Evolutionary conservation across 2,888 invertebrate species (phyloP).

Genomic region (Protodeltote pygarga): DNA sequence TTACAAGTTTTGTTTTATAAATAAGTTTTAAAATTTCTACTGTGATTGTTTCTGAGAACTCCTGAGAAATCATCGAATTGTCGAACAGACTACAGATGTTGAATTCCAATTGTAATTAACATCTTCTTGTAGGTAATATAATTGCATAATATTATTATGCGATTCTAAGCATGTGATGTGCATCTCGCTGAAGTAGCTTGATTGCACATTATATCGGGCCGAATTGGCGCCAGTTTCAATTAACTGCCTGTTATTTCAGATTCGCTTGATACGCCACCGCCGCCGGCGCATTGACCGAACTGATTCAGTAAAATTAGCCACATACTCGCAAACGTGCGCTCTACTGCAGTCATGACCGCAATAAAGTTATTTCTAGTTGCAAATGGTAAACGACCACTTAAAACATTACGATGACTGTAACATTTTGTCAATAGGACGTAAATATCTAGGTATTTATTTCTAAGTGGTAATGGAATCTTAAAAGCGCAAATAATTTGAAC

Average conservation of each 20-base stretch:
- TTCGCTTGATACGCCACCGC: constrained; percentile 52
- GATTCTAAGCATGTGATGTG: constrained; percentile 37
- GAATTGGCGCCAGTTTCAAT: constrained; percentile 75
- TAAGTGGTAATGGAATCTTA: constrained; percentile 1
- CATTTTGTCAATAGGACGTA: constrained; percentile 2
- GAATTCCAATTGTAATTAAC: constrained; percentile 16
- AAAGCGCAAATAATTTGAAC: constrained; percentile 15
- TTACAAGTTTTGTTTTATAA: no score
- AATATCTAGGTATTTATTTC: background rate
- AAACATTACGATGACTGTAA: constrained; percentile 11
- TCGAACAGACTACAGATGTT: constrained; percentile 11
- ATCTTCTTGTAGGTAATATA: constrained; percentile 3
- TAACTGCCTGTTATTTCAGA: constrained; percentile 76
- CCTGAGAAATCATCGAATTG: constrained; percentile 26
- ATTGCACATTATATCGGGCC: constrained; percentile 66
- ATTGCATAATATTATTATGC: constrained; percentile 42
- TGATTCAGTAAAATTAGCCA: constrained; percentile 74
- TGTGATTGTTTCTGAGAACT: no score
- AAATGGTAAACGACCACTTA: constrained; percentile 24
- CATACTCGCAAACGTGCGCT: constrained; percentile 67
- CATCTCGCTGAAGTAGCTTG: constrained; percentile 63
- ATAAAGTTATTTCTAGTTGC: constrained; percentile 67
- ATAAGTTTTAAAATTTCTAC: no score
- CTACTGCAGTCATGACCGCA: constrained; percentile 68
- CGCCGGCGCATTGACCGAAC: constrained; percentile 77